Evolutionary conservation across 2,888 invertebrate species (phyloP), one percentile per base, ranked within the genome.

Genomic region (Erebia aethiops): DNA sequence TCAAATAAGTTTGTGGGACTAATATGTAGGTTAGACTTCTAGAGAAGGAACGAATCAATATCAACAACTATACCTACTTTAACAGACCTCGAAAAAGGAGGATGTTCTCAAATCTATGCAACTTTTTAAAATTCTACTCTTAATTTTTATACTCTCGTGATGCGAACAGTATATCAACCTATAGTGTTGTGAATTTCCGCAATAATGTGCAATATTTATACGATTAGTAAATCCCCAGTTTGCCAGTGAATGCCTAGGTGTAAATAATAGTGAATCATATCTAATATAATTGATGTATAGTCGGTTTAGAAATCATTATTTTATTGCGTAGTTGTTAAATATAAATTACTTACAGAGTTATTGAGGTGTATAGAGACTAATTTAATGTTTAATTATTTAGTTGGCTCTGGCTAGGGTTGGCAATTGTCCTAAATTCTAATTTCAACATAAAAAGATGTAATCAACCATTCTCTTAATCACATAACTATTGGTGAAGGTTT

Each of bases 231-330:
- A 69, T 69, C 64, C 62, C 68, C 71, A 74, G 67, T 74, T 77
- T 77, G 81, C 82, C 87, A 85, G 88, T 83, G 81, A 80, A 78
- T 75, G 77, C 79, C 74, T 81, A 67, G 70, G 75, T 88, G 87
- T 88, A 88, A 79, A 87, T 88, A 83, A 70, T 21, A 57, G 14
- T 26, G 13, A 57, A 57, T 57, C 13, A 11, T 54, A 1, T 18
- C 10, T 10, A 18, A 18, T 26, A 57, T 21, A 58, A 49, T 81
- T 77, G 78, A 78, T 87, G 85, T 84, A 82, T 83, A 86, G 71
- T 64, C 57, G 58, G 80, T 76, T 71, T 80, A 81, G 74, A 72
- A 71, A 79, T 77, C 79, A 79, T 79, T 78, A 77, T 79, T 80
- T 80, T 81, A 81, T 72, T 81, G 70, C 68, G 80, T 86, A 86